These are phyloP conservation scores for Diabrotica virgifera DNA, from an alignment of 1,140 invertebrate species.

Conservation along the genomic window DNA sequence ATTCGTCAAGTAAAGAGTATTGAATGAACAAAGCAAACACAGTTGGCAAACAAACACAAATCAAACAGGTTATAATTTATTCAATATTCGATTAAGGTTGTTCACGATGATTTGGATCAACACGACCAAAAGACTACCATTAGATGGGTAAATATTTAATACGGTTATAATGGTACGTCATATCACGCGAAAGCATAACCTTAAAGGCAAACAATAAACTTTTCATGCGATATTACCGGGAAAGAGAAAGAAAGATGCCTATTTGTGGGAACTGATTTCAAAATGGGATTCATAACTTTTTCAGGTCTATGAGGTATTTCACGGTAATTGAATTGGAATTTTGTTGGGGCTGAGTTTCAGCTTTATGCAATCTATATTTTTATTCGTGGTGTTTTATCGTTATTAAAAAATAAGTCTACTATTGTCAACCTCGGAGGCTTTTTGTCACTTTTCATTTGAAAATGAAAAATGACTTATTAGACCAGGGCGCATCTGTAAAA, in stretches of 20 bases:
- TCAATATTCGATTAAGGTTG: slow-evolving; percentile 46
- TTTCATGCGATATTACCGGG: slow-evolving; percentile 13
- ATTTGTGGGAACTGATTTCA: too few species aligned
- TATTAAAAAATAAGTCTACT: too few species aligned
- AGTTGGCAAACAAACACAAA: slow-evolving; percentile 37
- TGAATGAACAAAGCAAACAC: slow-evolving; percentile 12
- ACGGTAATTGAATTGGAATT: too few species aligned
- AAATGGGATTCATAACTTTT: too few species aligned
- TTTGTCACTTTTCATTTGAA: too few species aligned
- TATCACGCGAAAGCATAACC: slow-evolving; percentile 45
- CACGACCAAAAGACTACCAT: slow-evolving; percentile 47
- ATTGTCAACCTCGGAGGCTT: too few species aligned
- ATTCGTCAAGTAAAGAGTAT: background rate
- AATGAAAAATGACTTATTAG: too few species aligned
- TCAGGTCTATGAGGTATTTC: too few species aligned
- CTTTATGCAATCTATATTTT: too few species aligned
- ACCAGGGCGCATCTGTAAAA: too few species aligned
- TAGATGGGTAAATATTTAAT: slow-evolving; percentile 46
- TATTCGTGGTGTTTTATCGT: too few species aligned
- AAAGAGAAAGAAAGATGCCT: background rate
- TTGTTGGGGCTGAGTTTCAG: too few species aligned
- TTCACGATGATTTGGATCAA: slow-evolving; percentile 47
- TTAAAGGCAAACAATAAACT: slow-evolving; percentile 39
- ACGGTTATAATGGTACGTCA: slow-evolving; percentile 44
- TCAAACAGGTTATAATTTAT: slow-evolving; percentile 43